phyloP scores from a whole-genome alignment of 1,140 invertebrate genomes.

The Caerostris extrusa region DNA sequence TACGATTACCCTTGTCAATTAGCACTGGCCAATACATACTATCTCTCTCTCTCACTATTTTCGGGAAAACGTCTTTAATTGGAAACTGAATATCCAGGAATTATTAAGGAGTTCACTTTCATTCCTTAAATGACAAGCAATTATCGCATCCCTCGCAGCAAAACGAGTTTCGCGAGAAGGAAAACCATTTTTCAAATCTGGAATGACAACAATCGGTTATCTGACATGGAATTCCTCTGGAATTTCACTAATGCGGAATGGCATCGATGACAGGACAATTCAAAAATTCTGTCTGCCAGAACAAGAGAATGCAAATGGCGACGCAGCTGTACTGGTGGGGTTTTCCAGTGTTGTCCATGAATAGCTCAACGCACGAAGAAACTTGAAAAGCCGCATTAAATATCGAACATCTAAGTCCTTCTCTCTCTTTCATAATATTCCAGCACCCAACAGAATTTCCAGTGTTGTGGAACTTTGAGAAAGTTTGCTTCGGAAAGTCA shows the following conservation, averaged over 20 bases:
- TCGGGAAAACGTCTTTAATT: neutral
- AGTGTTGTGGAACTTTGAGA: neutral
- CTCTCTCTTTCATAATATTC: neutral
- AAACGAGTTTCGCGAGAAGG: neutral
- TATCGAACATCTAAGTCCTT: slow-evolving; percentile 22
- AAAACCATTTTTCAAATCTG: slow-evolving; percentile 12
- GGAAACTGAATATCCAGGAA: neutral
- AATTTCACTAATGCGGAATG: slow-evolving; percentile 12
- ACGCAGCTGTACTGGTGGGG: neutral
- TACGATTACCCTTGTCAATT: slow-evolving; percentile 31
- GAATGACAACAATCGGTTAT: slow-evolving; percentile 11
- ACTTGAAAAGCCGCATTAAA: slow-evolving; percentile 32
- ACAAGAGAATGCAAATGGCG: slow-evolving; percentile 25
- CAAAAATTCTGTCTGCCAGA: slow-evolving; percentile 18
- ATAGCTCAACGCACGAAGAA: slow-evolving; percentile 52
- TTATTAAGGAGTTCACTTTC: slow-evolving; percentile 7
- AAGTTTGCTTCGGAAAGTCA: neutral
- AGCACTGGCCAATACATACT: neutral
- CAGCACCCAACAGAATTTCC: neutral
- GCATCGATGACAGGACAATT: slow-evolving; percentile 11
- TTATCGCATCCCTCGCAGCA: neutral
- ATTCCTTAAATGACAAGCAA: slow-evolving; percentile 14
- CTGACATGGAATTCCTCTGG: neutral
- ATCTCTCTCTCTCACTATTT: too few relatives aligned
- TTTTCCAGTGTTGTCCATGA: neutral